These are phyloP conservation scores for Cepaea hortensis DNA, from an alignment of 2,888 invertebrate genomes.

Conservation along the genomic window DNA sequence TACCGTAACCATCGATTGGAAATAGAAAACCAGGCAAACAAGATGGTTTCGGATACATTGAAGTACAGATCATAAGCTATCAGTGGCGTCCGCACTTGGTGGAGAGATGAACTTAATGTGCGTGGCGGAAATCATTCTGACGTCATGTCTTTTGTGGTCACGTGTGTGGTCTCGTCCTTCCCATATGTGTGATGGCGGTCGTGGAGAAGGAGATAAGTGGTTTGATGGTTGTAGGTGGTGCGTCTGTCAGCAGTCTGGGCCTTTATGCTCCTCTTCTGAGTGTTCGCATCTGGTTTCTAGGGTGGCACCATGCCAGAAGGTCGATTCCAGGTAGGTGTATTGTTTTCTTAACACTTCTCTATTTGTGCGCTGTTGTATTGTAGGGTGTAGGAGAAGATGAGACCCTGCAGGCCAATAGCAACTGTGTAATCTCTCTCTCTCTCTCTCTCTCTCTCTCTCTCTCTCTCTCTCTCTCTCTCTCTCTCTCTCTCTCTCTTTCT, in stretches of 20 bases:
- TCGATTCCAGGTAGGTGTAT: slow-evolving; percentile 28
- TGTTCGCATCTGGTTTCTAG: slow-evolving; percentile 38
- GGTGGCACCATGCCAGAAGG: slow-evolving; percentile 26
- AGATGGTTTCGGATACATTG: no score
- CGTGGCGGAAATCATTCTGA: background rate
- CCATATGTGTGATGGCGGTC: slow-evolving; percentile 37
- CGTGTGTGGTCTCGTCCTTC: slow-evolving; percentile 7
- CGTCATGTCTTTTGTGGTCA: slow-evolving; percentile 5
- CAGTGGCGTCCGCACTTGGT: background rate
- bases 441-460: no score
- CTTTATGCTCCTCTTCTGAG: slow-evolving; percentile 45
- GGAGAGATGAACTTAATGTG: background rate
- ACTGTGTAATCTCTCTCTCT: no score
- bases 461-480: no score
- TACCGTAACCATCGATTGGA: no score
- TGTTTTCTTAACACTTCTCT: background rate
- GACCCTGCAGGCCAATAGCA: no score
- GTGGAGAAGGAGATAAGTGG: slow-evolving; percentile 53
- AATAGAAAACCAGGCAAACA: no score
- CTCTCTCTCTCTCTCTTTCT: background rate
- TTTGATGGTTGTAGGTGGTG: slow-evolving; percentile 57
- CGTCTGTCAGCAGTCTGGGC: slow-evolving; percentile 47
- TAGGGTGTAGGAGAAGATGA: background rate
- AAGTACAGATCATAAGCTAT: no score
- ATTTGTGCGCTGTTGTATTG: background rate